A percentile compares a stretch with the other conserved stretches of the same genome.
Conservation (phyloP, 2,888 invertebrate species). For the Drosophila differens region DNA sequence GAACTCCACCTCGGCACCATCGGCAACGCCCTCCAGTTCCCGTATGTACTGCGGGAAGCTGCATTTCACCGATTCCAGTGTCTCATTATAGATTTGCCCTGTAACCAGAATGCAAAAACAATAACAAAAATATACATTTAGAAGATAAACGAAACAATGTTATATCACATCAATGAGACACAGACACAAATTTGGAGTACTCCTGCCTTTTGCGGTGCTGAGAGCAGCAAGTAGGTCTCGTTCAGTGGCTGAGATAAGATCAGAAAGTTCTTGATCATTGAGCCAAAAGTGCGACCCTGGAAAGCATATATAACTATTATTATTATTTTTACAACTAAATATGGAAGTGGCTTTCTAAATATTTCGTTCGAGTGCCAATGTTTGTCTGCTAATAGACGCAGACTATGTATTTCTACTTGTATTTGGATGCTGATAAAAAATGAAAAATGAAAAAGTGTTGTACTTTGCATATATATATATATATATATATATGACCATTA, state of each 20-base stretch:
- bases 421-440: slow-evolving; percentile 5
- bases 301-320: slow-evolving; percentile 49
- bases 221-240: slow-evolving; percentile 89
- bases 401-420: background rate
- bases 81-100: slow-evolving; percentile 90
- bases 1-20: slow-evolving; percentile 93
- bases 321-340: background rate
- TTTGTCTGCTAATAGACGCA: slow-evolving; percentile 19
- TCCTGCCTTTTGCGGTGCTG: slow-evolving; percentile 89
- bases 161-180: background rate
- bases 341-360: slow-evolving; percentile 33
- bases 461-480: background rate
- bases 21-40: slow-evolving; percentile 93
- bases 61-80: slow-evolving; percentile 88
- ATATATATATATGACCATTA: slow-evolving; percentile 40
- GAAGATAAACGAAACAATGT: background rate
- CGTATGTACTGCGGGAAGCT: slow-evolving; percentile 93
- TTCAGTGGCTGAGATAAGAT: slow-evolving; percentile 88
- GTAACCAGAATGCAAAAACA: slow-evolving; percentile 16
- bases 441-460: background rate
- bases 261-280: slow-evolving; percentile 90
- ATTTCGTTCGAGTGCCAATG: slow-evolving; percentile 26
- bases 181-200: slow-evolving; percentile 49
- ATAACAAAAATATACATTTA: background rate
- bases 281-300: slow-evolving; percentile 92